Evolutionary conservation across 2,113 vertebrate genomes (phyloP).

Genomic region (Pungitius pungitius): DNA sequence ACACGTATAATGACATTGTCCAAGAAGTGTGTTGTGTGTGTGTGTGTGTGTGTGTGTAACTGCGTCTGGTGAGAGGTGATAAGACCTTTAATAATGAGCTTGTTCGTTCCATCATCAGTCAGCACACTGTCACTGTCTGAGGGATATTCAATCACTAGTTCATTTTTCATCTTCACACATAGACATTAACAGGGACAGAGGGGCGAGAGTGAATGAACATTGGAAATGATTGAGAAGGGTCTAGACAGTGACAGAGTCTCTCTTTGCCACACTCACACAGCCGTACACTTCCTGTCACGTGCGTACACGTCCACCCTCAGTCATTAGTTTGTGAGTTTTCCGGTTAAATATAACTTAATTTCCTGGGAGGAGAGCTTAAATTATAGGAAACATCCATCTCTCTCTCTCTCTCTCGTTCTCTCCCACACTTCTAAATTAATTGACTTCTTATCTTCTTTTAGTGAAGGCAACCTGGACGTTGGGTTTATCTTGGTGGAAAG

Average conservation of each 20-base stretch:
- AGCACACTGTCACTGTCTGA: slow-evolving; percentile 56
- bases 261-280: background rate
- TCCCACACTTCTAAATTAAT: slow-evolving; percentile 1
- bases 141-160: slow-evolving; percentile 62
- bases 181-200: slow-evolving; percentile 43
- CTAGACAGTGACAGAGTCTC: slow-evolving; percentile 28
- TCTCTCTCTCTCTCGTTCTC: background rate
- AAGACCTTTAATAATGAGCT: slow-evolving; percentile 74
- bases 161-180: slow-evolving; percentile 58
- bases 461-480: background rate
- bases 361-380: slow-evolving; percentile 15
- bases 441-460: slow-evolving; percentile 1
- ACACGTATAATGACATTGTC: slow-evolving; percentile 54
- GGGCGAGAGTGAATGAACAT: slow-evolving; percentile 23
- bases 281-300: background rate
- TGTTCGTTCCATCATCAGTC: slow-evolving; percentile 70
- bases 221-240: slow-evolving; percentile 26
- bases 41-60: slow-evolving; percentile 23
- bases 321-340: slow-evolving; percentile 21
- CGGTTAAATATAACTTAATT: slow-evolving; percentile 51
- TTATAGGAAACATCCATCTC: slow-evolving; percentile 1
- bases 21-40: slow-evolving; percentile 24
- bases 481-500: background rate
- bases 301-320: slow-evolving; percentile 9
- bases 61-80: slow-evolving; percentile 67